Conservation (phyloP, 2,888 invertebrate species). For the Heliconius hortense region DNA sequence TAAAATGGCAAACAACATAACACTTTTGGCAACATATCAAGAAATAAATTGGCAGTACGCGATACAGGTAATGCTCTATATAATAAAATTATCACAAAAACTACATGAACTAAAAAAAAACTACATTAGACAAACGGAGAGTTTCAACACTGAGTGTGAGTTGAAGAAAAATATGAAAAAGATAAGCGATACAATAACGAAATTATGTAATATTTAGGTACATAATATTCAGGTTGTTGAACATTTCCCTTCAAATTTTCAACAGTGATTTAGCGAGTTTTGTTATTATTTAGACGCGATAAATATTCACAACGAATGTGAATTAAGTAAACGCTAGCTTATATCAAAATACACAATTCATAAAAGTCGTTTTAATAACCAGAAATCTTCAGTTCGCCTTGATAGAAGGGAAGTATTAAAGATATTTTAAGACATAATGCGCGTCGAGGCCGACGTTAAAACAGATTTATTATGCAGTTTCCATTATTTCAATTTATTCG, state of each 20-base stretch:
- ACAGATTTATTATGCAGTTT: constrained; percentile 40
- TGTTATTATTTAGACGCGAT: constrained; percentile 2
- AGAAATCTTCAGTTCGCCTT: constrained; percentile 25
- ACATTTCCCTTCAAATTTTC: constrained; percentile 3
- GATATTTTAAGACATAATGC: constrained; percentile 35
- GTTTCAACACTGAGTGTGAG: not conserved
- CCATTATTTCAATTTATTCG: constrained; percentile 41
- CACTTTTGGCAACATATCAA: constrained; percentile 36
- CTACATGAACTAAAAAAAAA: not conserved
- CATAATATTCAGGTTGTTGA: not conserved
- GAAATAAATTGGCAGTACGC: constrained; percentile 33
- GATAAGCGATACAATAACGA: constrained; percentile 3
- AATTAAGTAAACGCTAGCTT: not conserved
- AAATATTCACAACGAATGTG: not conserved
- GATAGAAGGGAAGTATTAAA: constrained; percentile 29
- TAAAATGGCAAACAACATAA: constrained; percentile 34
- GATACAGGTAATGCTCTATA: constrained; percentile 29
- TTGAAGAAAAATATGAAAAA: not conserved
- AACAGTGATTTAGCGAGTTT: constrained; percentile 2
- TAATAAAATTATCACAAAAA: not conserved
- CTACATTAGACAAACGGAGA: not conserved
- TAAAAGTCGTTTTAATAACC: constrained; percentile 5
- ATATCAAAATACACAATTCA: not conserved
- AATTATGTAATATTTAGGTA: no score
- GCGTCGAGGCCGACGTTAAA: constrained; percentile 39